Percentiles rank a stretch among this genome's conserved stretches.
These are phyloP conservation scores for Hycleus cichorii DNA, from an alignment of 1,140 invertebrate species.

Conservation along the genomic window DNA sequence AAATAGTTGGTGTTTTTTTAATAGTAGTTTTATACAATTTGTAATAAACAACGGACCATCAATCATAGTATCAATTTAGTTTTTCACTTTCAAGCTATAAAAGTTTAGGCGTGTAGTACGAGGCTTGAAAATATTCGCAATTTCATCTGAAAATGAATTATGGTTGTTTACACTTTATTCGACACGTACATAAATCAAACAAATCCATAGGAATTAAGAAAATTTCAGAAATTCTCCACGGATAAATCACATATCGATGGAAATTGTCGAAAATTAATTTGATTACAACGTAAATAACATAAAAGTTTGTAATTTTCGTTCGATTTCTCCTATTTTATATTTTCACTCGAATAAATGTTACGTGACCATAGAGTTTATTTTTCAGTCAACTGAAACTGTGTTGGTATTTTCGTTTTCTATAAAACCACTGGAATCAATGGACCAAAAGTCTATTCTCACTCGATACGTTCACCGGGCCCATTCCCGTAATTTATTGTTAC, in stretches of 20 bases:
- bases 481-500: slow-evolving; percentile 1
- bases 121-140: slow-evolving; percentile 17
- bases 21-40: not conserved
- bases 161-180: slow-evolving; percentile 27
- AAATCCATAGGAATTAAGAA: slow-evolving; percentile 8
- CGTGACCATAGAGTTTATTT: slow-evolving; percentile 24
- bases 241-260: too few relatives aligned
- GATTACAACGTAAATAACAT: too few relatives aligned
- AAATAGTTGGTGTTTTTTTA: too few relatives aligned
- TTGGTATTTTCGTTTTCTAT: slow-evolving; percentile 1
- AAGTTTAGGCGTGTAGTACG: not conserved
- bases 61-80: slow-evolving; percentile 7
- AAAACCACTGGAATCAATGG: slow-evolving; percentile 13
- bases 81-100: slow-evolving; percentile 3
- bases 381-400: slow-evolving; percentile 14
- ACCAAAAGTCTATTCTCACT: slow-evolving; percentile 21
- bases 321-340: too few relatives aligned
- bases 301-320: too few relatives aligned
- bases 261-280: too few relatives aligned
- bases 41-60: slow-evolving; percentile 1
- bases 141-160: slow-evolving; percentile 20
- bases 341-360: slow-evolving; percentile 13
- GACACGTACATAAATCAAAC: slow-evolving; percentile 21
- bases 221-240: not conserved
- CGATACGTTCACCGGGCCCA: slow-evolving; percentile 13